Evolutionary conservation across 1,140 invertebrate genomes (phyloP).

Genomic region (Aethina tumida): DNA sequence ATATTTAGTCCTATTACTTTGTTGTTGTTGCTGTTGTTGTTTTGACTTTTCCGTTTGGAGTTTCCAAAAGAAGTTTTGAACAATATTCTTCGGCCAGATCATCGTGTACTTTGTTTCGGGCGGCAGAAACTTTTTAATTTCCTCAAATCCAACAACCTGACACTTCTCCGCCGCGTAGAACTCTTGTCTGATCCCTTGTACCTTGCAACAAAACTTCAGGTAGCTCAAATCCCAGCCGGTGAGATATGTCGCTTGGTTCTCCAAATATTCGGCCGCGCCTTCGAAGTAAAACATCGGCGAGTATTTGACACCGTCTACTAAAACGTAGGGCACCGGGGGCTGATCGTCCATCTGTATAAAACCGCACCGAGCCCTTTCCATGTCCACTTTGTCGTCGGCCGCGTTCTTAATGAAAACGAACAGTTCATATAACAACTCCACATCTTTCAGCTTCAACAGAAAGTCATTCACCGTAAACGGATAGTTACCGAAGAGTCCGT

Average conservation of each 20-base stretch:
- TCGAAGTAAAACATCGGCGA: slow-evolving; percentile 17
- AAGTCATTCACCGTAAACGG: neutral
- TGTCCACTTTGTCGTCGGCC: slow-evolving; percentile 3
- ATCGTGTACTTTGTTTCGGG: slow-evolving; percentile 5
- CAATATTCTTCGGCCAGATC: slow-evolving; percentile 9
- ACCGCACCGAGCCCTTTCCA: slow-evolving; percentile 3
- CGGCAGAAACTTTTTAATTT: slow-evolving; percentile 17
- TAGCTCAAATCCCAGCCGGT: slow-evolving; percentile 42
- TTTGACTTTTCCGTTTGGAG: too few relatives aligned
- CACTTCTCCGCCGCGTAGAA: slow-evolving; percentile 35
- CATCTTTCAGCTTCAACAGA: slow-evolving; percentile 4
- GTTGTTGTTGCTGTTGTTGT: too few relatives aligned
- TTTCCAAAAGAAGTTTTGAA: too few relatives aligned
- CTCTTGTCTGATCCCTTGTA: slow-evolving; percentile 39
- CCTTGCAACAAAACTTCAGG: slow-evolving; percentile 44
- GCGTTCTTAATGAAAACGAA: slow-evolving; percentile 8
- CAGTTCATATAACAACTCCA: slow-evolving; percentile 3
- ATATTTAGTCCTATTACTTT: too few relatives aligned
- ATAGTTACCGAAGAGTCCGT: slow-evolving; percentile 1
- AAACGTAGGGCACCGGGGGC: slow-evolving; percentile 26
- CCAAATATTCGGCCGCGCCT: slow-evolving; percentile 9
- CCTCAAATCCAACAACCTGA: slow-evolving; percentile 38
- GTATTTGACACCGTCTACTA: slow-evolving; percentile 3
- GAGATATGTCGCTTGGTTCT: slow-evolving; percentile 6
- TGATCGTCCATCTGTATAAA: slow-evolving; percentile 5